These are phyloP conservation scores for Albula glossodonta DNA, from an alignment of 2,113 vertebrate genomes.

Conservation along the genomic window DNA sequence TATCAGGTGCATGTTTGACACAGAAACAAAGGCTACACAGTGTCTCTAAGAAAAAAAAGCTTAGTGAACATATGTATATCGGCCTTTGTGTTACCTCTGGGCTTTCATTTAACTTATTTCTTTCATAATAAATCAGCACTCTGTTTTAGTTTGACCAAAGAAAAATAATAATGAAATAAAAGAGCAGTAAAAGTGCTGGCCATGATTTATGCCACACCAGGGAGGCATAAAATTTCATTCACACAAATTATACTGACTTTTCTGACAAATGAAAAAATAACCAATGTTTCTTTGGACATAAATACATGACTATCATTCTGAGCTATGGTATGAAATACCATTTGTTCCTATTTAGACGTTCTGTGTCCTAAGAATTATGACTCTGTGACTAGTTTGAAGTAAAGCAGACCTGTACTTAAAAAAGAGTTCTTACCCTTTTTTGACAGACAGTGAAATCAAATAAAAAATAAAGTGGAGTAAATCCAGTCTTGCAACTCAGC, in stretches of 20 bases:
- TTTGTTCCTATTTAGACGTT: constrained; percentile 54
- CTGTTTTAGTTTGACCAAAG: constrained; percentile 42
- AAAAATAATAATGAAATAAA: constrained; percentile 49
- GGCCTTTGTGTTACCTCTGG: constrained; percentile 3
- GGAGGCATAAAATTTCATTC: constrained; percentile 64
- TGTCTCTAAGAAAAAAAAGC: background rate
- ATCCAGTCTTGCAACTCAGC: constrained; percentile 39
- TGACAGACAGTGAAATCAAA: constrained; percentile 57
- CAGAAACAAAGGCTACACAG: background rate
- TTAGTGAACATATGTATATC: background rate
- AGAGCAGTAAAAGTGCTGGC: constrained; percentile 54
- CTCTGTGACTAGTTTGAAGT: constrained; percentile 48
- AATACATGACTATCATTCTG: constrained; percentile 52
- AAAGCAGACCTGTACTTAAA: constrained; percentile 52
- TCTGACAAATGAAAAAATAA: constrained; percentile 64
- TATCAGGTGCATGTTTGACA: background rate
- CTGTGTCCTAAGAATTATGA: constrained; percentile 58
- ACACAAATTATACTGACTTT: constrained; percentile 63
- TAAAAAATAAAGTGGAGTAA: constrained; percentile 42
- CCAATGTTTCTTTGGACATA: constrained; percentile 57
- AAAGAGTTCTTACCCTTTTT: constrained; percentile 49
- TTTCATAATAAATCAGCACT: constrained; percentile 55
- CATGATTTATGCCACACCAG: constrained; percentile 60
- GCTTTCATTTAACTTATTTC: constrained; percentile 43
- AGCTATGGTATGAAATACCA: constrained; percentile 41